Percentiles rank a stretch among this genome's conserved stretches.
phyloP scores from a whole-genome alignment of 2,113 vertebrate genomes.

The Poeciliopsis retropinna region DNA sequence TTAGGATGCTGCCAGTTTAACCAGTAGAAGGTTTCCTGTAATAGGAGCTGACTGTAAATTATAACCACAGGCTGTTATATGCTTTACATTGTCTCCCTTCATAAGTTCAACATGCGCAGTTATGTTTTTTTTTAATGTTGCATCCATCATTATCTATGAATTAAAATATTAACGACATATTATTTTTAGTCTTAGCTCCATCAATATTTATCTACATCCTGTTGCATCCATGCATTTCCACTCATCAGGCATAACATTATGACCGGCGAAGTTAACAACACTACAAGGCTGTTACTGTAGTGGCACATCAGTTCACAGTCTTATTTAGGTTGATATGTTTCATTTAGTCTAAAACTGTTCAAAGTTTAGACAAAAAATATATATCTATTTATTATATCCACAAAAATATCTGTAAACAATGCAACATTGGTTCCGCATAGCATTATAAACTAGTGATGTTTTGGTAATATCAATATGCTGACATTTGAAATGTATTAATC shows the following conservation, averaged over 20 bases:
- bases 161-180: background rate
- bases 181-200: background rate
- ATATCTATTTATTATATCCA: too few relatives aligned
- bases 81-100: conserved; percentile 3
- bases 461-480: too few relatives aligned
- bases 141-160: background rate
- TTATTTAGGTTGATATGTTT: too few relatives aligned
- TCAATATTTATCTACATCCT: background rate
- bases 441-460: too few relatives aligned
- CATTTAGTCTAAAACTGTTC: background rate
- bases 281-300: background rate
- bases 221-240: background rate
- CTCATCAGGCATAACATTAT: too few relatives aligned
- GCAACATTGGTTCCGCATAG: background rate
- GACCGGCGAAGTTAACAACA: background rate
- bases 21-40: conserved; percentile 39
- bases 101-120: background rate
- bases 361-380: background rate
- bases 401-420: background rate
- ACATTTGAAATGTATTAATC: too few relatives aligned
- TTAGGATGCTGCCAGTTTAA: conserved; percentile 26
- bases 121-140: background rate
- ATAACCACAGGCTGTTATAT: conserved; percentile 26
- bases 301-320: too few relatives aligned
- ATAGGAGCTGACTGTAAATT: conserved; percentile 38